Evolutionary conservation across 2,888 invertebrate genomes (phyloP), one percentile per base, ranked within the genome.

Genomic region (Ctena decussata): DNA sequence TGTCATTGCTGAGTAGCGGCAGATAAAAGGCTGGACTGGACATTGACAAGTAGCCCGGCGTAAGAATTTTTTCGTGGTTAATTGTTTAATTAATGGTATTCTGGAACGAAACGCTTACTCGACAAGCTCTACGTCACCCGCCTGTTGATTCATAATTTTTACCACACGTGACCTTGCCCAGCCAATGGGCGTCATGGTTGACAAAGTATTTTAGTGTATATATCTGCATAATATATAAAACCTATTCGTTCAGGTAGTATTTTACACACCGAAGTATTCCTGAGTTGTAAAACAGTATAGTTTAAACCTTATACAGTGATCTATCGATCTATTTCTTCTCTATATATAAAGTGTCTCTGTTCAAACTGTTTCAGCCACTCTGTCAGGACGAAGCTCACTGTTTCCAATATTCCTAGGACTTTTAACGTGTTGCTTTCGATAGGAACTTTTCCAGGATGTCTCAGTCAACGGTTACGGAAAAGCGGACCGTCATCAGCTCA

Each of bases 391-490:
- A 39, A 24, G 6, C 1, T 21, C 11, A 46, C 32, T 32, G 30
- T 46, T 1, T 73, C 72, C 46, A 71, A 44, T 71, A 44, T 71
- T 44, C 71, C 12, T 32, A 18, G 44, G 49, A 73, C 46, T 37
- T 15, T 18, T n/a, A 12, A 46, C 32, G 11, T 32, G 30, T 73
- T 73, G 39, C 46, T 21, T 46, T 32, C 72, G 44, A 18, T 35
- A 39, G 53, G 75, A 75, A 32, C 24, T n/a, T 24, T 49, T 74
- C 32, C 74, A 87, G 84, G 74, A 92, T 91, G 90, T 91, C 92
- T 53, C 91, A 91, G 74, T 90, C 92, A 21, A 90, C 90, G 32
- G 86, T 94, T n/a, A 93, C 93, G 15, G 93, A 94, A 80, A 93
- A 93, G 83, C 86, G 93, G 69, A 93, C 94, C 6, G 92, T 93